Evolutionary conservation across 2,797 vertebrate species (phyloP).

Genomic region (Pangasius krempfi): DNA sequence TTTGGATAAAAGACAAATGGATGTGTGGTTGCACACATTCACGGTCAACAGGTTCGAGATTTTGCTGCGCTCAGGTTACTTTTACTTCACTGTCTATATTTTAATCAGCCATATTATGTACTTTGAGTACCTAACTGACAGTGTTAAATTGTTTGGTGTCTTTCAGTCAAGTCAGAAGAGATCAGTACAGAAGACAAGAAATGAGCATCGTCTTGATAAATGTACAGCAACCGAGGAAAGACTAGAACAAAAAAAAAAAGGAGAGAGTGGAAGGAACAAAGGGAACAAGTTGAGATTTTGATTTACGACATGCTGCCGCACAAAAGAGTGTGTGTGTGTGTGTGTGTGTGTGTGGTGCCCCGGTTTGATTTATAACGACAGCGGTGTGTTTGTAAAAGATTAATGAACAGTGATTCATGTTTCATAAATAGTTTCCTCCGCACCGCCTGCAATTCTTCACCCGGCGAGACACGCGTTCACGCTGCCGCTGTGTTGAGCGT

Average conservation of each 20-base stretch:
- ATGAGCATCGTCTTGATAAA: background rate
- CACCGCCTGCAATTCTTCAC: conserved; percentile 50
- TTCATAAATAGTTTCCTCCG: conserved; percentile 57
- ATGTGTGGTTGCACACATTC: background rate
- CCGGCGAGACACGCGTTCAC: conserved; percentile 31
- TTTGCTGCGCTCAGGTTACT: background rate
- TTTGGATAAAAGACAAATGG: background rate
- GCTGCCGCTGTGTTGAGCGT: conserved; percentile 5
- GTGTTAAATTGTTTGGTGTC: background rate
- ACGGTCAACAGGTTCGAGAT: background rate
- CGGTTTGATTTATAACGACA: conserved; percentile 53
- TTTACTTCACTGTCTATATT: background rate
- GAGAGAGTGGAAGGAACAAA: conserved; percentile 12
- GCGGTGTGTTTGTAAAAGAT: conserved; percentile 53
- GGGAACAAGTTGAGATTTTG: conserved; percentile 31
- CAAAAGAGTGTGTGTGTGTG: conserved; percentile 27
- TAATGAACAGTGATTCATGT: conserved; percentile 58
- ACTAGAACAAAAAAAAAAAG: background rate
- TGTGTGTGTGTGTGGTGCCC: conserved; percentile 36
- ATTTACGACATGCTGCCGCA: background rate
- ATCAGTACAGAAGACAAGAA: background rate
- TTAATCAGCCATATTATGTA: background rate
- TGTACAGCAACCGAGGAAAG: background rate
- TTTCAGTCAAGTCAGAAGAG: background rate
- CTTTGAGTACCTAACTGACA: no score